phyloP scores from a whole-genome alignment of 2,888 invertebrate species.

The Syrista parreyssii region DNA sequence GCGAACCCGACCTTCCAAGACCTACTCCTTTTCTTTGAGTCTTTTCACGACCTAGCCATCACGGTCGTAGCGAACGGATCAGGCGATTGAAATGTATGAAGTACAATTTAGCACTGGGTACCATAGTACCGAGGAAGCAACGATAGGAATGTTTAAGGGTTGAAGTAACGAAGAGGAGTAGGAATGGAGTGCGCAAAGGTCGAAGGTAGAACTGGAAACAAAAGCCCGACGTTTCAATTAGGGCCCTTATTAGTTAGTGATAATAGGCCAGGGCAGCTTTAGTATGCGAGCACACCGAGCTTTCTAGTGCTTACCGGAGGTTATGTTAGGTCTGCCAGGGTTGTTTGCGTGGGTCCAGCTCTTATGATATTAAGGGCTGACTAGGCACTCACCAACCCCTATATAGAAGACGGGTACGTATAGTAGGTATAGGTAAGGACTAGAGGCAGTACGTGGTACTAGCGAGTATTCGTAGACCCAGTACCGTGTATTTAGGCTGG shows the following conservation, averaged over 20 bases:
- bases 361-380: conserved; percentile 65
- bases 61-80: too few species aligned
- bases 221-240: conserved; percentile 63
- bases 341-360: conserved; percentile 64
- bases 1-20: neutral
- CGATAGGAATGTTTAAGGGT: too few species aligned
- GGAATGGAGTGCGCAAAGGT: too few species aligned
- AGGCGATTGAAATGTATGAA: too few species aligned
- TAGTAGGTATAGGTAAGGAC: too few species aligned
- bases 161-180: too few species aligned
- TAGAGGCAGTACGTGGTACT: neutral
- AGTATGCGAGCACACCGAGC: conserved; percentile 27
- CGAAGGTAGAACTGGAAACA: conserved; percentile 30
- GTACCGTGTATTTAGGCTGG: conserved; percentile 18
- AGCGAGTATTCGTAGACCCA: conserved; percentile 1
- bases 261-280: conserved; percentile 51
- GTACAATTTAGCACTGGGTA: too few species aligned
- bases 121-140: too few species aligned
- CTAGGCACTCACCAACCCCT: conserved; percentile 55
- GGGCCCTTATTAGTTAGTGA: conserved; percentile 64
- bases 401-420: neutral
- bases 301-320: conserved; percentile 60
- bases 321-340: conserved; percentile 49
- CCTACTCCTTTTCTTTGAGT: too few species aligned
- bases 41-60: too few species aligned